These are phyloP conservation scores for Entomyzon cyanotis DNA, from an alignment of 2,113 vertebrate species.

Conservation along the genomic window DNA sequence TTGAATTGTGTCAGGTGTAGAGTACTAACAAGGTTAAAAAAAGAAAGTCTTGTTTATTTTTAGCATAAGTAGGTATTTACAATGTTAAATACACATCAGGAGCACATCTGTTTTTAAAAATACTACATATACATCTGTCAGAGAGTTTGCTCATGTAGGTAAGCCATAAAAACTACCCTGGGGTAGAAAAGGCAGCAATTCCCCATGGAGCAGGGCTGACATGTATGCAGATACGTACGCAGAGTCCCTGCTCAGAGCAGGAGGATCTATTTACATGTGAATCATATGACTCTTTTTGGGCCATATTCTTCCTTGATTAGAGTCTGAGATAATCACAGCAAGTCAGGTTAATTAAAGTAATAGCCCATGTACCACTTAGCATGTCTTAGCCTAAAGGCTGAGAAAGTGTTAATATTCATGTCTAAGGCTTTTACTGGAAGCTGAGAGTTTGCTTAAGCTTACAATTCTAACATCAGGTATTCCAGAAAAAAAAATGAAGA, in stretches of 20 bases:
- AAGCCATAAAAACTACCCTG: background rate
- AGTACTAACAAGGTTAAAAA: background rate
- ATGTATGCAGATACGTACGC: background rate
- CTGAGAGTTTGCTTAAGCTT: background rate
- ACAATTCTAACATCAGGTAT: background rate
- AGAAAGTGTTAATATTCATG: background rate
- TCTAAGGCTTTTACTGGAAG: background rate
- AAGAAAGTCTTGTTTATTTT: background rate
- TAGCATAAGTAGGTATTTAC: background rate
- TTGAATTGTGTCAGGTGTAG: background rate
- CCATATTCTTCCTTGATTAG: background rate
- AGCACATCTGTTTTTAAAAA: background rate
- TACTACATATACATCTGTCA: background rate
- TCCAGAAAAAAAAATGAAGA: background rate
- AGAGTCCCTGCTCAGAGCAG: background rate
- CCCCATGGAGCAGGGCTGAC: accelerated
- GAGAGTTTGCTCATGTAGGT: background rate
- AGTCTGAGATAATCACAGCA: background rate
- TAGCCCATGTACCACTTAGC: background rate
- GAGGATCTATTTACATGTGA: background rate
- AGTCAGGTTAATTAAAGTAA: background rate
- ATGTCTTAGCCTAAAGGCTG: background rate
- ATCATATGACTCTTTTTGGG: background rate
- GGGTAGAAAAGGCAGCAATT: background rate
- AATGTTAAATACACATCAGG: background rate